phyloP scores from a whole-genome alignment of 2,888 invertebrate species.

The Chrysotoxum bicinctum region DNA sequence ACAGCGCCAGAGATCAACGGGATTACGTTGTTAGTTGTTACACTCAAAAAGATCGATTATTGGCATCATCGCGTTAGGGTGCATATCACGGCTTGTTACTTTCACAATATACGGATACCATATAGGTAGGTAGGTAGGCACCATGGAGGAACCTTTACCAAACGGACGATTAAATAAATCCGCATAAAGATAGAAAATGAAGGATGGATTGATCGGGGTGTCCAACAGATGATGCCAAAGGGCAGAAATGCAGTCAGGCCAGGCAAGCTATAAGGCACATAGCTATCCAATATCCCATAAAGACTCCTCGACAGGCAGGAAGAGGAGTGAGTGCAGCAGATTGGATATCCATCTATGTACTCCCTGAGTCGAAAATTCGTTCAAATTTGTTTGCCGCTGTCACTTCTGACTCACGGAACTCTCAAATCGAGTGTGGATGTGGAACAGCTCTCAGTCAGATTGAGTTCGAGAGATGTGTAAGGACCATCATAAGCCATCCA shows the following conservation, averaged over 20 bases:
- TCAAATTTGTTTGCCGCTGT: slow-evolving; percentile 62
- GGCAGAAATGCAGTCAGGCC: slow-evolving; percentile 62
- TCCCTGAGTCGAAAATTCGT: slow-evolving; percentile 50
- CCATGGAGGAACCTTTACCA: background rate
- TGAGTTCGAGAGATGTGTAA: slow-evolving; percentile 52
- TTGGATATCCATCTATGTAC: background rate
- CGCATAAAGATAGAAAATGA: slow-evolving; percentile 50
- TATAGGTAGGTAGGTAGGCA: background rate
- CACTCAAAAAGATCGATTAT: slow-evolving; percentile 67
- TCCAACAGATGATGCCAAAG: slow-evolving; percentile 71
- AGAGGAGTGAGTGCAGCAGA: slow-evolving; percentile 72
- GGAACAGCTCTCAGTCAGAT: slow-evolving; percentile 29
- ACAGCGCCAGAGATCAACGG: slow-evolving; percentile 54
- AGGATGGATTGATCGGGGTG: slow-evolving; percentile 66
- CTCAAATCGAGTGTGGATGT: slow-evolving; percentile 61
- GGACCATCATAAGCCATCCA: slow-evolving; percentile 66
- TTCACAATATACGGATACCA: slow-evolving; percentile 23
- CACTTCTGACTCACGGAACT: slow-evolving; percentile 27
- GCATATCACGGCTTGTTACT: slow-evolving; percentile 67
- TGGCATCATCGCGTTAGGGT: slow-evolving; percentile 71
- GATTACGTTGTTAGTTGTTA: slow-evolving; percentile 59
- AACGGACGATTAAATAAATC: slow-evolving; percentile 38
- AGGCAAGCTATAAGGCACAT: background rate
- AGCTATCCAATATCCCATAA: slow-evolving; percentile 5
- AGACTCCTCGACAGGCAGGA: slow-evolving; percentile 52